phyloP scores from a whole-genome alignment of 1,140 invertebrate genomes.

The Tetramorium alpestre region DNA sequence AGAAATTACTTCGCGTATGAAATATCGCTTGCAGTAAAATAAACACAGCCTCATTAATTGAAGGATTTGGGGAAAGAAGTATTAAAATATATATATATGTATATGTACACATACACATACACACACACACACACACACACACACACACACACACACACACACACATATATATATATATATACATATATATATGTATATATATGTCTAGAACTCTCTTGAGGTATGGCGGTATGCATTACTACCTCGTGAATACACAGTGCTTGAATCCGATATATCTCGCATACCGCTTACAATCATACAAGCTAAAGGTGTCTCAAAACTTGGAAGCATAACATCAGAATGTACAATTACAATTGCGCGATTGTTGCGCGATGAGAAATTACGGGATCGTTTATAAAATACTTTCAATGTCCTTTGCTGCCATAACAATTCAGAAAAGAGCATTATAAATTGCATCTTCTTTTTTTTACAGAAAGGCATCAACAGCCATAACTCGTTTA shows the following conservation, averaged over 20 bases:
- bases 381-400: conserved; percentile 70
- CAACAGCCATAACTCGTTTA: conserved; percentile 64
- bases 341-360: conserved; percentile 57
- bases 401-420: conserved; percentile 73
- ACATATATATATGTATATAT: conserved; percentile 65
- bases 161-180: conserved; percentile 50
- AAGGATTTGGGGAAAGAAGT: conserved; percentile 76
- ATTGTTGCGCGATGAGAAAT: conserved; percentile 58
- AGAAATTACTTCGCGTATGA: conserved; percentile 55
- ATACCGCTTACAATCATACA: conserved; percentile 39
- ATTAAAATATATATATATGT: conserved; percentile 76
- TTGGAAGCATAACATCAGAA: conserved; percentile 68
- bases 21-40: conserved; percentile 68
- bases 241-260: conserved; percentile 42
- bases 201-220: conserved; percentile 22
- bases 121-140: neutral
- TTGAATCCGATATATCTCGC: conserved; percentile 49
- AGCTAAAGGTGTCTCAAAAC: conserved; percentile 37
- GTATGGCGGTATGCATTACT: conserved; percentile 42
- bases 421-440: conserved; percentile 63
- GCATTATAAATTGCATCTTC: conserved; percentile 41
- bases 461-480: conserved; percentile 52
- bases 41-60: conserved; percentile 80
- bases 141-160: too few relatives aligned
- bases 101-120: neutral